Conservation (phyloP, 2,888 invertebrate species). For the Norana najaformis region DNA sequence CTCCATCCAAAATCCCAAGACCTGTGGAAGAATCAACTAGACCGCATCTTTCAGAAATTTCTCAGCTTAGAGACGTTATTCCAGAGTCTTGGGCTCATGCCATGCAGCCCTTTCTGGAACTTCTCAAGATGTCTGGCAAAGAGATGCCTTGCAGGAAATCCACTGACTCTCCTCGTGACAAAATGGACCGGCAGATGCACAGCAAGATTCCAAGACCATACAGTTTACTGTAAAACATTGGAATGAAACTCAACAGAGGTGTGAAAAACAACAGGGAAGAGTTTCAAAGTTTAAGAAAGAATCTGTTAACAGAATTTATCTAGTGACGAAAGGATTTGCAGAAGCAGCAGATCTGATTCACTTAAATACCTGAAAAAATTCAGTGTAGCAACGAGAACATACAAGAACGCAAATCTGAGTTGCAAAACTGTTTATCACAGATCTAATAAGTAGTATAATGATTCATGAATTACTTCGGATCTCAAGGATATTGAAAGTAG, state of each 20-base stretch:
- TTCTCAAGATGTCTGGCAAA: neutral
- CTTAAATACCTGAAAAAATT: neutral
- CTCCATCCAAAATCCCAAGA: neutral
- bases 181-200: neutral
- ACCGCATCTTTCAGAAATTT: neutral
- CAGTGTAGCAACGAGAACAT: neutral
- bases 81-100: neutral
- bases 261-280: neutral
- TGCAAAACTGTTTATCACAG: neutral
- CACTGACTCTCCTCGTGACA: neutral
- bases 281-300: neutral
- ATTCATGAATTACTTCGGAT: neutral
- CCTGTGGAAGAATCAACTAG: neutral
- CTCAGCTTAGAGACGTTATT: neutral
- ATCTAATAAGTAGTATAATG: neutral
- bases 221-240: neutral
- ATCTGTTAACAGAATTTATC: neutral
- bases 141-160: neutral
- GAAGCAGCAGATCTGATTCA: neutral
- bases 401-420: neutral
- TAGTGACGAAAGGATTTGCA: neutral
- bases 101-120: slow-evolving; percentile 15
- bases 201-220: slow-evolving; percentile 21
- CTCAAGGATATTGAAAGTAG: neutral
- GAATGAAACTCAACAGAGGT: neutral